phyloP scores from a whole-genome alignment of 2,113 vertebrate species.

The Rousettus leschenaultii region DNA sequence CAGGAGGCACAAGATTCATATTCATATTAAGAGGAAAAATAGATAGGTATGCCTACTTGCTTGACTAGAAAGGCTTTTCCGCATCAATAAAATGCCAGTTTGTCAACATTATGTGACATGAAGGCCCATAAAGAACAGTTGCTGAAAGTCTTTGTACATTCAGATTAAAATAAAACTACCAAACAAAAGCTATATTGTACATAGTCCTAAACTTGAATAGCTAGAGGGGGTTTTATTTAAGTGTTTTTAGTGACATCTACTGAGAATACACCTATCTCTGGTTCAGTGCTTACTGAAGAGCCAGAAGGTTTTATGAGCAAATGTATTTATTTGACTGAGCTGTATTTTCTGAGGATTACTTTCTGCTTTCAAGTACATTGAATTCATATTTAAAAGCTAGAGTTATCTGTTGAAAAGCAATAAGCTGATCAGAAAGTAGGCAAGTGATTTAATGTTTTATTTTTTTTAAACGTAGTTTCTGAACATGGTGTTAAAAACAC shows the following conservation, averaged over 20 bases:
- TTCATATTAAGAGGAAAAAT: slow-evolving; percentile 49
- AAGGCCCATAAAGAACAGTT: slow-evolving; percentile 64
- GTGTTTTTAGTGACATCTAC: slow-evolving; percentile 1
- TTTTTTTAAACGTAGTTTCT: slow-evolving; percentile 3
- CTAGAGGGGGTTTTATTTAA: slow-evolving; percentile 40
- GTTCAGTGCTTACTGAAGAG: slow-evolving; percentile 53
- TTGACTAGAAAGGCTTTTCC: slow-evolving; percentile 63
- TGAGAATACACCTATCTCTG: slow-evolving; percentile 37
- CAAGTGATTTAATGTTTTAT: not conserved
- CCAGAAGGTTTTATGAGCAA: slow-evolving; percentile 54
- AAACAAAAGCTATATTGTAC: slow-evolving; percentile 61
- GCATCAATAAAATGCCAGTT: slow-evolving; percentile 66
- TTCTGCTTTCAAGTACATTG: slow-evolving; percentile 7
- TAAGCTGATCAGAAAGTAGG: slow-evolving; percentile 7
- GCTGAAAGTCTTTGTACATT: slow-evolving; percentile 64
- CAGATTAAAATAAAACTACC: slow-evolving; percentile 71
- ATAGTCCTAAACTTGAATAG: slow-evolving; percentile 30
- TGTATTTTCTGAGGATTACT: slow-evolving; percentile 48
- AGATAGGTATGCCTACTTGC: slow-evolving; percentile 45
- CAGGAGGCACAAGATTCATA: slow-evolving; percentile 48
- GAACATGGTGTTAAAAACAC: not conserved
- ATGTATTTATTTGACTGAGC: slow-evolving; percentile 38
- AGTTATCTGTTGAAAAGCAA: slow-evolving; percentile 23
- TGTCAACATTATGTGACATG: slow-evolving; percentile 67
- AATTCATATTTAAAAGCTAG: slow-evolving; percentile 31